These are phyloP conservation scores for Drosophila rubida DNA, from an alignment of 2,888 invertebrate genomes.

Conservation along the genomic window DNA sequence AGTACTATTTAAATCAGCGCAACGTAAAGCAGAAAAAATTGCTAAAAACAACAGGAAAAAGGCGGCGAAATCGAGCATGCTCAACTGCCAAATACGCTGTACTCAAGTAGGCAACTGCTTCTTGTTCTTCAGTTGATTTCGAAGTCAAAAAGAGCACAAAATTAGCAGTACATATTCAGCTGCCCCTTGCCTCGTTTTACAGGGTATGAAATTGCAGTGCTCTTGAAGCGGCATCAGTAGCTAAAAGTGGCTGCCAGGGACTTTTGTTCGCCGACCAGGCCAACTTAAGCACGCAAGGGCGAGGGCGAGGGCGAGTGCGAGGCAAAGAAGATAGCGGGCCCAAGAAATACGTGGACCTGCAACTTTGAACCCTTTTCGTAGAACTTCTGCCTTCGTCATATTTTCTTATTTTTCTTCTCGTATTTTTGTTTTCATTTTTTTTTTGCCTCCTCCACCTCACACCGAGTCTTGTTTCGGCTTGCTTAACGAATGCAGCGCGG, in stretches of 20 bases:
- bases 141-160: no score
- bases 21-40: slow-evolving; percentile 40
- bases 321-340: slow-evolving; percentile 19
- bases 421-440: slow-evolving; percentile 11
- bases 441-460: not conserved
- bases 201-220: slow-evolving; percentile 25
- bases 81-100: not conserved
- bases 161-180: no score
- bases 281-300: slow-evolving; percentile 63
- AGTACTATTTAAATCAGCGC: slow-evolving; percentile 73
- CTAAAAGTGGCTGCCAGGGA: slow-evolving; percentile 42
- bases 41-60: slow-evolving; percentile 19
- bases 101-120: not conserved
- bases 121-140: not conserved
- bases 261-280: slow-evolving; percentile 36
- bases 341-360: slow-evolving; percentile 37
- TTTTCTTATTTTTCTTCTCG: slow-evolving; percentile 15
- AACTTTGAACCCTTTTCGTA: slow-evolving; percentile 53
- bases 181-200: no score
- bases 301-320: slow-evolving; percentile 29
- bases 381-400: slow-evolving; percentile 27
- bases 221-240: slow-evolving; percentile 29
- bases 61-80: not conserved
- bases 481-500: slow-evolving; percentile 55
- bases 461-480: not conserved